Evolutionary conservation across 2,797 vertebrate genomes (phyloP).

Genomic region (Anguilla anguilla): DNA sequence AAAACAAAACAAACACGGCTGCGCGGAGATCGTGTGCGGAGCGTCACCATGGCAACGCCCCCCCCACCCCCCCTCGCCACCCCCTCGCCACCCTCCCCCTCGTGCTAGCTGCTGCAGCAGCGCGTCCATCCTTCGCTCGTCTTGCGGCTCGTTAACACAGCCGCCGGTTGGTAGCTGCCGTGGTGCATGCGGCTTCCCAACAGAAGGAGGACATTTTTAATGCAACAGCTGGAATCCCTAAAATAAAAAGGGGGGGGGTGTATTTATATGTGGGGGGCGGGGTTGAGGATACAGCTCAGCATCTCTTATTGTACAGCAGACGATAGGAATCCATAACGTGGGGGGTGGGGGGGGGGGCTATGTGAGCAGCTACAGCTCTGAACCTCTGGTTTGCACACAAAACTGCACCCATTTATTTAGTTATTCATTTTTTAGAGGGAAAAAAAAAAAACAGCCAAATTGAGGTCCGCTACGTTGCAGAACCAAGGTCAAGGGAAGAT

Average conservation of each 20-base stretch:
- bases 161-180: slow-evolving; percentile 16
- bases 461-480: background rate
- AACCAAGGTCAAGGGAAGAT: background rate
- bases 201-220: background rate
- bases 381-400: background rate
- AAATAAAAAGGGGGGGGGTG: background rate
- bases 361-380: background rate
- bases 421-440: too few relatives aligned
- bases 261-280: too few relatives aligned
- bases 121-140: slow-evolving; percentile 36
- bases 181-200: slow-evolving; percentile 4
- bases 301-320: background rate
- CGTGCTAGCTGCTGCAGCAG: background rate
- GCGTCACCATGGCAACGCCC: slow-evolving; percentile 42
- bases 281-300: too few relatives aligned
- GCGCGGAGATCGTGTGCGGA: slow-evolving; percentile 12
- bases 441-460: background rate
- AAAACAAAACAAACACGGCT: slow-evolving; percentile 44
- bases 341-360: background rate
- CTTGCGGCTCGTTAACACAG: slow-evolving; percentile 33
- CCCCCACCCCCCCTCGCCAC: slow-evolving; percentile 30
- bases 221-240: slow-evolving; percentile 14
- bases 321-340: background rate
- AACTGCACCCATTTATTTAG: background rate
- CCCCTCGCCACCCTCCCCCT: background rate